Evolutionary conservation across 2,113 vertebrate genomes (phyloP).

Genomic region (Labrus mixtus): DNA sequence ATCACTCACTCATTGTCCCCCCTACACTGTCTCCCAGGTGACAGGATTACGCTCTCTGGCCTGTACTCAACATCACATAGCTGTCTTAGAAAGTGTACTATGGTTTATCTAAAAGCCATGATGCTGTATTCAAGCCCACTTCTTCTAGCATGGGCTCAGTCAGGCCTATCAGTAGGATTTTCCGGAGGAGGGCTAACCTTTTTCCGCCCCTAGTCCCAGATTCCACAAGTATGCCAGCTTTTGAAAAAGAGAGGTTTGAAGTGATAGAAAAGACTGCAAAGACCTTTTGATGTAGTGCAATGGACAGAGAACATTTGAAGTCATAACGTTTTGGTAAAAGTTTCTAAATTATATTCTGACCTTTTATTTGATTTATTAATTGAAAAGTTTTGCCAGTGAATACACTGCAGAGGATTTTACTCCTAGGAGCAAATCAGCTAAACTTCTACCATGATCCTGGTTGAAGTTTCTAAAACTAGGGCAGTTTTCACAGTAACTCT

Average conservation of each 20-base stretch:
- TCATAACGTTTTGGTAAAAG: constrained; percentile 16
- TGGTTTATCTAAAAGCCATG: constrained; percentile 40
- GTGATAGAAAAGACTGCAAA: constrained; percentile 20
- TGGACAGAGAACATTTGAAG: not conserved
- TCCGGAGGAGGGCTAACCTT: constrained; percentile 40
- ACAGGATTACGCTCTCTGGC: constrained; percentile 37
- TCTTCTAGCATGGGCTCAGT: constrained; percentile 13
- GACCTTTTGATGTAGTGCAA: constrained; percentile 26
- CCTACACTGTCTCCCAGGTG: constrained; percentile 62
- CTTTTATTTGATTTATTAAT: constrained; percentile 29
- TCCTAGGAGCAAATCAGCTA: constrained; percentile 32
- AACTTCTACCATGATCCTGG: constrained; percentile 26
- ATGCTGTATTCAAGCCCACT: constrained; percentile 26
- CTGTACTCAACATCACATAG: constrained; percentile 23
- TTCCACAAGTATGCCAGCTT: constrained; percentile 52
- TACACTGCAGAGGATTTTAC: constrained; percentile 43
- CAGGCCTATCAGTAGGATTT: constrained; percentile 54
- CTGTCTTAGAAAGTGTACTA: constrained; percentile 27
- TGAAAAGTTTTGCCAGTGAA: constrained; percentile 26
- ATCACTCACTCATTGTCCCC: constrained; percentile 67
- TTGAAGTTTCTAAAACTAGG: constrained; percentile 41
- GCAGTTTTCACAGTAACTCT: constrained; percentile 56
- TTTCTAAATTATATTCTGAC: constrained; percentile 25
- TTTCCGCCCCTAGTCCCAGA: constrained; percentile 36
- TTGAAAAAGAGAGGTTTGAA: constrained; percentile 34